These are phyloP conservation scores for Diplodus puntazzo DNA, from an alignment of 2,797 vertebrate genomes.

Conservation along the genomic window DNA sequence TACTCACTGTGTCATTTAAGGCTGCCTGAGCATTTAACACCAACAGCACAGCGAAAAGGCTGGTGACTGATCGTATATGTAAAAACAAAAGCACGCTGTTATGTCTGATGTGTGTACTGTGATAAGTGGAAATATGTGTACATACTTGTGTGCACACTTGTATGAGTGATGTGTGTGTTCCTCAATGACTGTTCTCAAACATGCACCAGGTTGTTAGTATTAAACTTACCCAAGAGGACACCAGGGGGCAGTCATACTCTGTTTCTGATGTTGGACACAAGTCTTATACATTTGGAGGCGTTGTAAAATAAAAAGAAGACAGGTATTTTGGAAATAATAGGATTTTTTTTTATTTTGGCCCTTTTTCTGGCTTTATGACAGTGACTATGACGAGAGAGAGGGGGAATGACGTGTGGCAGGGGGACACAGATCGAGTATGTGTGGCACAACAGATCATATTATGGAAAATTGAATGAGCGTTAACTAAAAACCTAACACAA, in stretches of 20 bases:
- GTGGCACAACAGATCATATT: no score
- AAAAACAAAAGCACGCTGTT: background rate
- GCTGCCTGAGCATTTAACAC: background rate
- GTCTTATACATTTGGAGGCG: background rate
- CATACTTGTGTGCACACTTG: background rate
- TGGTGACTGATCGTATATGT: background rate
- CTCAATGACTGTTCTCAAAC: background rate
- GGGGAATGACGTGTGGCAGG: no score
- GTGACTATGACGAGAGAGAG: no score
- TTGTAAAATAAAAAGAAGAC: background rate
- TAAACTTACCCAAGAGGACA: slow-evolving; percentile 6
- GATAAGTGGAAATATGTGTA: background rate
- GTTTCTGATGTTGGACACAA: background rate
- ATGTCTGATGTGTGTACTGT: background rate
- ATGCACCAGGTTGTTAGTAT: background rate
- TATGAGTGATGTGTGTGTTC: background rate
- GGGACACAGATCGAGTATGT: no score
- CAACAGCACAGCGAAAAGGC: no score
- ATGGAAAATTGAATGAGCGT: no score
- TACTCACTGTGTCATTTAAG: background rate
- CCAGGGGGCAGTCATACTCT: slow-evolving; percentile 46
- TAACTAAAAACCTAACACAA: no score
- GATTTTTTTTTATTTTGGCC: background rate
- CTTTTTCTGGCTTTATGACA: no score
- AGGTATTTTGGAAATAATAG: background rate